Evolutionary conservation across 2,888 invertebrate genomes (phyloP), one percentile per base, ranked within the genome.

Genomic region (Sussaba pulchella): DNA sequence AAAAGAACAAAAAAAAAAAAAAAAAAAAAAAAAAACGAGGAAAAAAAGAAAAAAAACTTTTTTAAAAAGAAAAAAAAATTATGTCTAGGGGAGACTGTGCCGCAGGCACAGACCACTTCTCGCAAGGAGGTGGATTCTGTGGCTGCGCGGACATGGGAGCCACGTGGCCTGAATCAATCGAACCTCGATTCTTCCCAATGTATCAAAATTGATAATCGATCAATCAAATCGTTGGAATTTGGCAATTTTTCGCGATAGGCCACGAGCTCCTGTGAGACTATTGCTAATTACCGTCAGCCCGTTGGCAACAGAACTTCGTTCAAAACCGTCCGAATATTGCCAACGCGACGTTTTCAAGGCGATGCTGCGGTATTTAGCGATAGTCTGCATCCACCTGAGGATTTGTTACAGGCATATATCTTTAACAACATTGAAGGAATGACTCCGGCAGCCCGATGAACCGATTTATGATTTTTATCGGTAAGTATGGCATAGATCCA

Each of bases 391-490:
- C 92, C 93, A 94, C 94, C 94, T 94, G 94, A 94, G 94, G 94
- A 93, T 94, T 94, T 94, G 94, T 94, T 94, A 93, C 94, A 94
- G 94, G 93, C 93, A 90, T 89, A 86, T 92, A 92, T 91, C 89
- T 90, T 88, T 69, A 69, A 69, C 89, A 87, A 88, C 90, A 89
- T 86, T 86, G 88, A 91, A 87, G 89, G 88, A 86, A 89, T 87
- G 80, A 64, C 89, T 84, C 83, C 91, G 85, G 91, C 92, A 86
- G 92, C 91, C 89, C 87, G 90, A 90, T 89, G 89, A 75, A 87
- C n/a, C 84, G 85, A 87, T 87, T 86, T 85, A 85, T 86, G 84
- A 87, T 87, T 86, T 69, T 31, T 57, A 59, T 87, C 85, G 89
- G 89, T 90, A 87, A 89, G 89, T 90, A 83, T 82, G 31, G 31